These are phyloP conservation scores for Amniataba percoides DNA, from an alignment of 2,797 vertebrate species.

Conservation along the genomic window DNA sequence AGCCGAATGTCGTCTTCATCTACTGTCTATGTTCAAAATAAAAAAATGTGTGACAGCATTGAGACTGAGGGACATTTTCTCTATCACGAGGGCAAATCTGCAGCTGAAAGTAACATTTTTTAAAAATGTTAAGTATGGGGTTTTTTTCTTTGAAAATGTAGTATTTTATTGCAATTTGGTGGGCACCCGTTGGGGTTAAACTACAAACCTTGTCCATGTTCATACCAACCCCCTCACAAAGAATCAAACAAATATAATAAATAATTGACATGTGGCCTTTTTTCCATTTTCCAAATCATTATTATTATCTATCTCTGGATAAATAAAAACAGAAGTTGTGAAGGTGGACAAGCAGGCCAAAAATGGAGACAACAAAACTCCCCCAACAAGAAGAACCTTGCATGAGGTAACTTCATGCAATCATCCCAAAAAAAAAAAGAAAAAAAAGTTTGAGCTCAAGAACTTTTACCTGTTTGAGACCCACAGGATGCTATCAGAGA, in stretches of 20 bases:
- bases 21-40: no score
- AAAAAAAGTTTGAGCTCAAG: slow-evolving; percentile 49
- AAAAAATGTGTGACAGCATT: no score
- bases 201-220: neutral
- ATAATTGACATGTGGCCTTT: slow-evolving; percentile 44
- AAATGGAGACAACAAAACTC: slow-evolving; percentile 39
- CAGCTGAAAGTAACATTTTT: neutral
- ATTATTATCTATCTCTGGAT: slow-evolving; percentile 17
- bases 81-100: neutral
- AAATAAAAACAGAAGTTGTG: slow-evolving; percentile 21
- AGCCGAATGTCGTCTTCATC: slow-evolving; percentile 18
- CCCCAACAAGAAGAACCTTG: slow-evolving; percentile 40
- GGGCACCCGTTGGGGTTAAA: neutral
- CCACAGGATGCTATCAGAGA: slow-evolving; percentile 53
- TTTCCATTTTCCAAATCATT: slow-evolving; percentile 9
- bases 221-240: neutral
- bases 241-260: slow-evolving; percentile 27
- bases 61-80: neutral
- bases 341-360: slow-evolving; percentile 28
- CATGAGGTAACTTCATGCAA: slow-evolving; percentile 73
- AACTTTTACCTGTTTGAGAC: slow-evolving; percentile 57
- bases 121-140: no score
- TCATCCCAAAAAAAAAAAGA: slow-evolving; percentile 30
- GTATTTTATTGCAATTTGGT: no score
- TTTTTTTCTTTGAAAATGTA: no score